Base-by-base conservation (phyloP, 2,113 vertebrate genomes). In the zebrafish (Danio rerio) region DNA sequence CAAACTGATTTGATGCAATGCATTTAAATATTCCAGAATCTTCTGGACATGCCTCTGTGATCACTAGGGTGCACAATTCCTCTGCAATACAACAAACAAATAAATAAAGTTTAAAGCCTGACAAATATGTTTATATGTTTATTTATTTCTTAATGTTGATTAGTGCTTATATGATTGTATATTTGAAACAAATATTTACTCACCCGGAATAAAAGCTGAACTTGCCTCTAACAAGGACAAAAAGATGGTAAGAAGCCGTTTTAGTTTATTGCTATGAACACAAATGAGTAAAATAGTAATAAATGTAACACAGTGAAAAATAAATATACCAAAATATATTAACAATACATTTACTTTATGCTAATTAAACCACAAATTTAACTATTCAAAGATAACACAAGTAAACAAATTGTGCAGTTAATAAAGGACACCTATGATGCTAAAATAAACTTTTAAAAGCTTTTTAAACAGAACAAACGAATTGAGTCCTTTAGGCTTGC, bases 1-100 rank as follows among this genome's bases (percentile, higher is more conserved):
- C 96, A 80, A 91, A 95, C 55, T 94, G 86, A 88, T 98, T 97
- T 85, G 93, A 86, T 83, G 93, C 95, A 81, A 95, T 88, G n/a
- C 96, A 98, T 88, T 95, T 95, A 88, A 96, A 97, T 80, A 95
- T 83, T 56, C 96, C 96, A 15, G 95, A 96, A 80, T 98, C 96
- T 91, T 96, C 95, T 53, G 95, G 96, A 81, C 95, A 95, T 69
- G 92, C 95, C 90, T 97, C 96, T 59, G 96, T 96, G 88, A 97
- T 96, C 84, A 96, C 95, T 82, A 97, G 90, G 6, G 95, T 96
- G 66, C 96, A 96, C 83, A 97, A 91, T 90, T 97, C 95, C 92
- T 97, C 96, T 98, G 89, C 9, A 71, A 49, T 8, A 59, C n/a
- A n/a, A n/a, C n/a, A 66, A 69, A 81, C 31, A n/a, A 50, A 82